Evolutionary conservation across 1,140 invertebrate genomes (phyloP).

Genomic region (Drosophila carrolli): DNA sequence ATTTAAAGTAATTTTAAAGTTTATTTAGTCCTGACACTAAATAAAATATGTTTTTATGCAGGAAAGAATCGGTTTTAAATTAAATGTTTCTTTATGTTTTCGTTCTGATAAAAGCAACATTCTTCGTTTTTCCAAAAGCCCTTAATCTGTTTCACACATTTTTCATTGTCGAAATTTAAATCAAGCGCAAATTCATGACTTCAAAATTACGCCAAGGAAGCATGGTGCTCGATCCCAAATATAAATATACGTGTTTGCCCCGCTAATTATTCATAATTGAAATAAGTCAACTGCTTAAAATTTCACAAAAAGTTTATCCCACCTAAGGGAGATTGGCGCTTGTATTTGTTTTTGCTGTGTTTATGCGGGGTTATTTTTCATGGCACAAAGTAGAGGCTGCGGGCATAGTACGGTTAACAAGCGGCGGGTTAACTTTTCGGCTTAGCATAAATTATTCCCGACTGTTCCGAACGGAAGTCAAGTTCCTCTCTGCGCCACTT

Average conservation of each 20-base stretch:
- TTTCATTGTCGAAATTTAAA: background rate
- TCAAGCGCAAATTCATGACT: background rate
- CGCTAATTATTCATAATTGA: constrained; percentile 65
- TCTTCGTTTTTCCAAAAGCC: background rate
- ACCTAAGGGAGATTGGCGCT: constrained; percentile 22
- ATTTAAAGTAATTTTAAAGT: no score
- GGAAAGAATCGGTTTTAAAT: no score
- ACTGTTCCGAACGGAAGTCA: constrained; percentile 24
- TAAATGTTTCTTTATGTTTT: background rate
- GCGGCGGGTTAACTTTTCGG: constrained; percentile 69
- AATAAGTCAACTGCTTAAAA: constrained; percentile 61
- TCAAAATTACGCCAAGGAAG: constrained; percentile 1
- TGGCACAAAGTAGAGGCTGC: constrained; percentile 23
- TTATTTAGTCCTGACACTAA: no score
- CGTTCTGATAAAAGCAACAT: background rate
- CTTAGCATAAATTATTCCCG: constrained; percentile 73
- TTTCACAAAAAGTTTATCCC: constrained; percentile 25
- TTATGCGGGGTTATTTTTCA: constrained; percentile 34
- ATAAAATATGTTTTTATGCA: no score
- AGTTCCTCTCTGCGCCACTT: background rate
- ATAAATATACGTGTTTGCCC: constrained; percentile 26
- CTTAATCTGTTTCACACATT: background rate
- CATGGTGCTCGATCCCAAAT: background rate
- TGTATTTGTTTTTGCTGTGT: constrained; percentile 12
- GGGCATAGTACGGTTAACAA: constrained; percentile 62